phyloP scores from a whole-genome alignment of 2,797 vertebrate species.

The Brachyalestes nurse region DNA sequence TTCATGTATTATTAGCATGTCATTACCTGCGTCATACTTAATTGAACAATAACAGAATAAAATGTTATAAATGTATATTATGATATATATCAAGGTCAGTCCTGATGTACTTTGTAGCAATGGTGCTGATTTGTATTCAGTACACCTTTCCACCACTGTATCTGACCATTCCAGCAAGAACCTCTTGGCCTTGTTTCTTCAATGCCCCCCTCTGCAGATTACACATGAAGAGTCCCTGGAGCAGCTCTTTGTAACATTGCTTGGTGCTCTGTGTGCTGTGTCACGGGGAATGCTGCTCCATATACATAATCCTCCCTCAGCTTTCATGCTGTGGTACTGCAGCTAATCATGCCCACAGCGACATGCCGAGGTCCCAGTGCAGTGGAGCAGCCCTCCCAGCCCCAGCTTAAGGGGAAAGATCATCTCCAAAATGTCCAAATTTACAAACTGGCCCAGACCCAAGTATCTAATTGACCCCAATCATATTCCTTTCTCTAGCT shows the following conservation, averaged over 20 bases:
- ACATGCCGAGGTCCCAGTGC: conserved; percentile 12
- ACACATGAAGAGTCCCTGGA: conserved; percentile 30
- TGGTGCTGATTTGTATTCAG: neutral
- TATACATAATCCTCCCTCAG: conserved; percentile 48
- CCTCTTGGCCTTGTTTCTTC: conserved; percentile 5
- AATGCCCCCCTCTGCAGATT: conserved; percentile 11
- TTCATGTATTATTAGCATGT: too few species aligned
- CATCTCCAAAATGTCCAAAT: neutral
- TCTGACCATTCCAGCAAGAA: conserved; percentile 8
- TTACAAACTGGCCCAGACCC: neutral
- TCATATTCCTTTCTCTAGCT: neutral
- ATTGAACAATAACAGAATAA: neutral
- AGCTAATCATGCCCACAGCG: conserved; percentile 36
- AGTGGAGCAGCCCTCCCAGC: conserved; percentile 1
- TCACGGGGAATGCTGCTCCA: conserved; percentile 6
- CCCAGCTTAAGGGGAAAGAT: neutral
- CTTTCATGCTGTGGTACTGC: conserved; percentile 35
- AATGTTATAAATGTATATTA: neutral
- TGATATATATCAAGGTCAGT: neutral
- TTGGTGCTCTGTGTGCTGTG: conserved; percentile 26
- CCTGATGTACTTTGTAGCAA: neutral
- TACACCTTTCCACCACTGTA: neutral
- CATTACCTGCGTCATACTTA: neutral
- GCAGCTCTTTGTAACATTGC: conserved; percentile 38
- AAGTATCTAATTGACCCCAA: neutral